Conservation (phyloP, 2,888 invertebrate species). For the Drosophila setosimentum region DNA sequence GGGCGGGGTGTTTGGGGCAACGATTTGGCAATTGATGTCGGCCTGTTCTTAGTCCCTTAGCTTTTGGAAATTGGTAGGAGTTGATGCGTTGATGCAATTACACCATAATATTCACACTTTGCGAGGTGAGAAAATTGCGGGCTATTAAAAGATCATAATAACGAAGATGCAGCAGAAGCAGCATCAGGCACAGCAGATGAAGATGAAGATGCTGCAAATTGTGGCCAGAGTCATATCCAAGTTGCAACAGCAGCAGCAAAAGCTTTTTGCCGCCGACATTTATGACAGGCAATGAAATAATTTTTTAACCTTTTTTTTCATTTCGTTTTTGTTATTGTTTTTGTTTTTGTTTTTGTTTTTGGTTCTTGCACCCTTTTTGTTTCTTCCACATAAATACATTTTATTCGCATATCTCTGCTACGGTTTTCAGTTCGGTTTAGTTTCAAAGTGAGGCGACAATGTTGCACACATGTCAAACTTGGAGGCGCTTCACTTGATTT, state of each 20-base stretch:
- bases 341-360: conserved; percentile 27
- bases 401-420: conserved; percentile 17
- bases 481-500: conserved; percentile 80
- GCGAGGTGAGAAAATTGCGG: conserved; percentile 86
- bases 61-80: conserved; percentile 84
- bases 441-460: conserved; percentile 54
- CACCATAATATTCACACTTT: conserved; percentile 86
- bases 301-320: conserved; percentile 30
- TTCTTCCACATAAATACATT: conserved; percentile 41
- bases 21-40: conserved; percentile 77
- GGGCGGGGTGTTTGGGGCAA: not conserved
- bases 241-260: conserved; percentile 41
- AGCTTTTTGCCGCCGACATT: conserved; percentile 71
- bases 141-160: conserved; percentile 86
- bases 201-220: conserved; percentile 80
- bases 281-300: conserved; percentile 79
- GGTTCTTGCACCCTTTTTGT: conserved; percentile 39
- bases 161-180: conserved; percentile 59
- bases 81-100: conserved; percentile 86
- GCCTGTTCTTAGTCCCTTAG: conserved; percentile 75
- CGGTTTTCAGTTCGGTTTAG: conserved; percentile 7
- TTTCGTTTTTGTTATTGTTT: conserved; percentile 29
- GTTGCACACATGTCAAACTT: conserved; percentile 76
- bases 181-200: conserved; percentile 33
- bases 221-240: conserved; percentile 37